Base-by-base conservation (phyloP, 2,113 vertebrate species). In the Todiramphus saurophagus region DNA sequence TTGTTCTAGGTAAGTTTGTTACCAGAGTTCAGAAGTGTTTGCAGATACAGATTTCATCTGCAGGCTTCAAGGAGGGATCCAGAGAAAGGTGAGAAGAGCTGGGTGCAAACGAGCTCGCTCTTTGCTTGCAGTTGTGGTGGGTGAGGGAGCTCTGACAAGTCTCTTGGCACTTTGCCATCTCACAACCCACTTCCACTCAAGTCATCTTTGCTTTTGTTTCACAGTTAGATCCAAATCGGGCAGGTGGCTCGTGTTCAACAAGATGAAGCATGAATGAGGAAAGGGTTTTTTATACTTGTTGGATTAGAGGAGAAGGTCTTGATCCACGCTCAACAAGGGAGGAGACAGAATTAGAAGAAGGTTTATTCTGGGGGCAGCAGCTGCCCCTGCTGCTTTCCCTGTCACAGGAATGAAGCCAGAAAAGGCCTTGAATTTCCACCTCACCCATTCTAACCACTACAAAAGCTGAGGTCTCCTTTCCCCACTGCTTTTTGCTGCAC, bases 321-420 rank as follows among this genome's bases (percentile, higher is more conserved):
- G 37, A 63, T 90, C 56, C 66, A 25, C 33, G 11, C 25, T 70
- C 25, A 39, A 23, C 6, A 33, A 56, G 76, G 76, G 60, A 53
- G 83, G 86, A 25, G 46, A 33, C 51, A 56, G 30, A 95, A 69
- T 79, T 90, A 85, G 67, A 64, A 83, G 69, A 24, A 58, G 48
- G 30, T 66, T 89, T 86, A 81, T 94, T 94, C 93, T 63, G 43
- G 64, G 56, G 55, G 41, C 41, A 77, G 50, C 79, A 96, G 83
- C 91, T 94, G 79, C 56, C 68, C 63, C 31, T 0, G 4, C 35
- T 75, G 60, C 87, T 89, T 94, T 89, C 55, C 35, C 51, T 87
- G 35, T 44, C 19, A 10, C 39, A 59, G 62, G 56, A 75, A 59
- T 35, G 44, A 79, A 83, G 62, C 25, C 56, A 16, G 87, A 74